Conservation (phyloP, 2,888 invertebrate genomes). For the Plebejus melissa region DNA sequence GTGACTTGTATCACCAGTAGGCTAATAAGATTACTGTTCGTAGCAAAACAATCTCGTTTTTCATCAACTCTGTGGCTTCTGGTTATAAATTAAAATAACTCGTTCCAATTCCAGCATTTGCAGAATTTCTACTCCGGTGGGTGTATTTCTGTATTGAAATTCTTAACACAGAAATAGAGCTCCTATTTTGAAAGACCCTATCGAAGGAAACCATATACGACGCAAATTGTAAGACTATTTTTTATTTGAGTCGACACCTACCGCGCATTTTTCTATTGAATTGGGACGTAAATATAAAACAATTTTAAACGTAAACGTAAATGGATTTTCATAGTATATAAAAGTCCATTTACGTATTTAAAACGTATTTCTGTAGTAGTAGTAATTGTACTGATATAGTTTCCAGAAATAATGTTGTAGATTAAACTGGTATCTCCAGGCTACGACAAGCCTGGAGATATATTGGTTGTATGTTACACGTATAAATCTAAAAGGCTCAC, state of each 20-base stretch:
- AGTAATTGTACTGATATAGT: no score
- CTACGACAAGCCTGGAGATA: no score
- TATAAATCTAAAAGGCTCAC: no score
- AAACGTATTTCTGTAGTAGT: no score
- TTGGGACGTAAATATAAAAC: not conserved
- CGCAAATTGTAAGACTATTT: not conserved
- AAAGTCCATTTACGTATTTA: no score
- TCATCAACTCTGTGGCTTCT: slow-evolving; percentile 17
- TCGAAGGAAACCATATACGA: not conserved
- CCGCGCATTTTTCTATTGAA: not conserved
- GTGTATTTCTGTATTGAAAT: slow-evolving; percentile 13
- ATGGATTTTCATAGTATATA: no score
- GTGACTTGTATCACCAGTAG: not conserved
- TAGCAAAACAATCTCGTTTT: not conserved
- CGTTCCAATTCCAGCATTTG: slow-evolving; percentile 5
- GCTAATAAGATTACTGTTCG: not conserved
- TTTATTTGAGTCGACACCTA: not conserved
- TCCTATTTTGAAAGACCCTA: not conserved
- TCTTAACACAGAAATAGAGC: slow-evolving; percentile 16
- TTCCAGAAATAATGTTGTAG: no score
- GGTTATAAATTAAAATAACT: slow-evolving; percentile 24
- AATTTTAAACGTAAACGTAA: not conserved
- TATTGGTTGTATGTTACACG: no score
- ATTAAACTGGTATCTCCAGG: not conserved
- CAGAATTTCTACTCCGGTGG: slow-evolving; percentile 8